Conservation (phyloP, 2,888 invertebrate species). For the Eustalomyia histrio region DNA sequence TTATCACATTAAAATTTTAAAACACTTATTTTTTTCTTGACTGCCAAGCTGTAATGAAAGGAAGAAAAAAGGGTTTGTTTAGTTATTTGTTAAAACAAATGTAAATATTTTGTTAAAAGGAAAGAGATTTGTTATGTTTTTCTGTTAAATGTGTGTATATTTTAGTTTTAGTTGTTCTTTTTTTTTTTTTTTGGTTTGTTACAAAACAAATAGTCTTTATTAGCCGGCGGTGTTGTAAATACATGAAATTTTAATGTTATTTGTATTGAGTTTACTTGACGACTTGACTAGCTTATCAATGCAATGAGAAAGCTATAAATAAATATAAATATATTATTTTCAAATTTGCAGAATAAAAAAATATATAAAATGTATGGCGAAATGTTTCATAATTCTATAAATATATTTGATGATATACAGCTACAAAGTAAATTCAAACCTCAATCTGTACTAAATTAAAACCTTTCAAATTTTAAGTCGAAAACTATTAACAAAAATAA, state of each 20-base stretch:
- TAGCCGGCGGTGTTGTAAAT: not conserved
- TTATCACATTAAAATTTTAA: conserved; percentile 43
- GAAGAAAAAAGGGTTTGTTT: conserved; percentile 25
- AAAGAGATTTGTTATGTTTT: conserved; percentile 43
- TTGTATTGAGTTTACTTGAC: not conserved
- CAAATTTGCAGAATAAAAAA: no score
- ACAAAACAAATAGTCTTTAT: conserved; percentile 18
- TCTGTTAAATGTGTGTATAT: conserved; percentile 30
- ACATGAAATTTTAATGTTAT: not conserved
- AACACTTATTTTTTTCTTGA: conserved; percentile 42
- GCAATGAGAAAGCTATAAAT: no score
- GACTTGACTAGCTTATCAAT: no score
- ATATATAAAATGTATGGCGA: no score
- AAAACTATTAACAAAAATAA: no score
- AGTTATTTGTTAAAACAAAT: conserved; percentile 58
- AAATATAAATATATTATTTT: no score
- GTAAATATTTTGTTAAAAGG: conserved; percentile 43
- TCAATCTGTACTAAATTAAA: no score
- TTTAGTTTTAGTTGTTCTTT: no score
- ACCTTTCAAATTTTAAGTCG: no score
- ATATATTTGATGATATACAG: no score
- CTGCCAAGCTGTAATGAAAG: conserved; percentile 49
- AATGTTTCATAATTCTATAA: no score
- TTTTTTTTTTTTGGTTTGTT: conserved; percentile 12
- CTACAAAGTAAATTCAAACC: no score